A percentile compares a stretch with the other conserved stretches of the same genome.
Evolutionary conservation across 2,888 invertebrate species (phyloP).

Genomic region (Tryphoninae sp.): DNA sequence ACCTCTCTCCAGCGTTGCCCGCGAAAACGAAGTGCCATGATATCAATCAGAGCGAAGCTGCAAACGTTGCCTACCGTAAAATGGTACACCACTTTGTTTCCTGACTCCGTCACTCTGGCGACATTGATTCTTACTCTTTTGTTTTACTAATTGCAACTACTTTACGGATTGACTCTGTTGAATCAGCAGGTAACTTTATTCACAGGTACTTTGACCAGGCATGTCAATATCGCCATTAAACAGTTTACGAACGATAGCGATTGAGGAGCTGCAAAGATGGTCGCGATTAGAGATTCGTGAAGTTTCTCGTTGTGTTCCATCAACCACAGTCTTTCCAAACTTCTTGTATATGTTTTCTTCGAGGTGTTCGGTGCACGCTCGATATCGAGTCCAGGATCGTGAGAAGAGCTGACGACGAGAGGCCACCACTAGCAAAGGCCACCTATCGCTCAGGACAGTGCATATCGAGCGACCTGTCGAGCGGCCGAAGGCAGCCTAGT

Average conservation of each 20-base stretch:
- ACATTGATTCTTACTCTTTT: slow-evolving; percentile 4
- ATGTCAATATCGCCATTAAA: too few relatives aligned
- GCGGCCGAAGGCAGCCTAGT: slow-evolving; percentile 6
- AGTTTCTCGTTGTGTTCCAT: slow-evolving; percentile 27
- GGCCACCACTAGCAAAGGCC: slow-evolving; percentile 28
- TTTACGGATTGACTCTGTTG: too few relatives aligned
- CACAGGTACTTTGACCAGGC: too few relatives aligned
- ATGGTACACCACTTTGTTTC: slow-evolving; percentile 4
- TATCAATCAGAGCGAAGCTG: slow-evolving; percentile 9
- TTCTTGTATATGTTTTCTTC: not conserved
- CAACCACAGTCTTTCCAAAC: not conserved
- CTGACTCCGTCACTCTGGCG: too few relatives aligned
- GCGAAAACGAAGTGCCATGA: slow-evolving; percentile 11
- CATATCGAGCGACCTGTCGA: slow-evolving; percentile 56
- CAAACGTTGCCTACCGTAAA: slow-evolving; percentile 24
- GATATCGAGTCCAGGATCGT: slow-evolving; percentile 27
- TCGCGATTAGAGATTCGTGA: slow-evolving; percentile 18
- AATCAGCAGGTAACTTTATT: too few relatives aligned
- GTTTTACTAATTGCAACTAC: not conserved
- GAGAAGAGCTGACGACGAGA: slow-evolving; percentile 20
- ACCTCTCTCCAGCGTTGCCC: slow-evolving; percentile 10
- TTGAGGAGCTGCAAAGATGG: slow-evolving; percentile 15
- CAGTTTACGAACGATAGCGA: not conserved
- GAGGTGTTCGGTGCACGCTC: slow-evolving; percentile 11
- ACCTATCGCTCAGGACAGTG: slow-evolving; percentile 50